These are phyloP conservation scores for Anthopleura sola DNA, from an alignment of 64 coral and sea anemone species.

Conservation along the genomic window DNA sequence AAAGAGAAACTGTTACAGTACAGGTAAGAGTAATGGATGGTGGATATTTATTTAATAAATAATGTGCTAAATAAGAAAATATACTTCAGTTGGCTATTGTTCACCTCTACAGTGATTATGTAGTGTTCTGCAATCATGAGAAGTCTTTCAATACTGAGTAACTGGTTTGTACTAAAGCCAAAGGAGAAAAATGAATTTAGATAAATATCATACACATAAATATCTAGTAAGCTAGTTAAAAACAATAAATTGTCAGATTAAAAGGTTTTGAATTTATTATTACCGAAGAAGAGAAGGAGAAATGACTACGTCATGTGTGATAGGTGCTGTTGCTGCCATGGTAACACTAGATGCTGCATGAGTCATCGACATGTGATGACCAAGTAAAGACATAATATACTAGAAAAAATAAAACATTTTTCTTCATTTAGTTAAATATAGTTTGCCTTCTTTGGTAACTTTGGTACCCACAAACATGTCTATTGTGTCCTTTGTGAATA, in stretches of 20 bases:
- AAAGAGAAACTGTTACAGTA: background rate
- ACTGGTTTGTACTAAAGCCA: conserved; percentile 55
- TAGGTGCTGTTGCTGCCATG: conserved; percentile 51
- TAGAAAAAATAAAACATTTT: conserved; percentile 15
- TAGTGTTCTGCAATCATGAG: conserved; percentile 80
- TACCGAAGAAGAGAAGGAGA: conserved; percentile 44
- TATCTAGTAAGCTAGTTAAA: too few species aligned
- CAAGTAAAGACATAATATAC: conserved; percentile 67
- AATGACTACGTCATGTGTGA: conserved; percentile 63
- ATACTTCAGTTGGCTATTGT: too few species aligned
- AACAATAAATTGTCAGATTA: background rate
- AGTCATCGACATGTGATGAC: conserved; percentile 30
- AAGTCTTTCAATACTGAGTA: conserved; percentile 81
- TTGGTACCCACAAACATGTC: too few species aligned
- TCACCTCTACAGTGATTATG: conserved; percentile 88
- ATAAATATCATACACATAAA: too few species aligned
- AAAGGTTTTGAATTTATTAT: background rate
- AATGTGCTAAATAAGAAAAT: background rate
- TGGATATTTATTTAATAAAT: too few species aligned
- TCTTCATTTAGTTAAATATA: background rate
- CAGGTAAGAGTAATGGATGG: too few species aligned
- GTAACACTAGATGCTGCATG: conserved; percentile 64
- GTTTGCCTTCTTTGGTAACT: too few species aligned
- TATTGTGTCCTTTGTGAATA: too few species aligned
- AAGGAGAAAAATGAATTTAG: background rate